These are phyloP conservation scores for Trilocha varians DNA, from an alignment of 2,888 invertebrate genomes.

Conservation along the genomic window DNA sequence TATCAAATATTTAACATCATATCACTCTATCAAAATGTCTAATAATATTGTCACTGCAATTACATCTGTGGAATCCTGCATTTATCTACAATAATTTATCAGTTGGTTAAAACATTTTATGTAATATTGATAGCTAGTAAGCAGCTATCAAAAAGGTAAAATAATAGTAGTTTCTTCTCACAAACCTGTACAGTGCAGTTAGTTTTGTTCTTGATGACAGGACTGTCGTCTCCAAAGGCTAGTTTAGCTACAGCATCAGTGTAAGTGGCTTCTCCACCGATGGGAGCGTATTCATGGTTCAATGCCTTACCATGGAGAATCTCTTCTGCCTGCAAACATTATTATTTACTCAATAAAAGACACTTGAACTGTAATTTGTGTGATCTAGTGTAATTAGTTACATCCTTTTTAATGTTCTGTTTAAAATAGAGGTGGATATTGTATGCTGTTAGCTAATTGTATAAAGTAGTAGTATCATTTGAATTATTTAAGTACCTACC, in stretches of 20 bases:
- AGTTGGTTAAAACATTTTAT: not conserved
- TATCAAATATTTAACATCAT: not conserved
- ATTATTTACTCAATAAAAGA: too few species aligned
- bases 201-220: slow-evolving; percentile 77
- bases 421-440: too few species aligned
- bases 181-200: slow-evolving; percentile 81
- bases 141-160: too few species aligned
- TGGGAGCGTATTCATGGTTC: slow-evolving; percentile 97
- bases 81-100: not conserved
- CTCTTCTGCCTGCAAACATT: slow-evolving; percentile 82
- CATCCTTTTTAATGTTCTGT: not conserved
- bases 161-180: too few species aligned
- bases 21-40: not conserved
- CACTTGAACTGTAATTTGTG: too few species aligned
- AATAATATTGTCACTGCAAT: not conserved
- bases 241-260: slow-evolving; percentile 87
- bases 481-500: too few species aligned
- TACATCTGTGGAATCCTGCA: not conserved
- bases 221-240: slow-evolving; percentile 88
- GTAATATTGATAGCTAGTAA: slow-evolving; percentile 1
- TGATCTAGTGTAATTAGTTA: not conserved
- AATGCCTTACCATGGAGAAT: slow-evolving; percentile 76
- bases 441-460: too few species aligned
- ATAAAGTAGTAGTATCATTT: too few species aligned
- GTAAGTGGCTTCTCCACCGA: slow-evolving; percentile 89